Percentiles rank a stretch among this genome's conserved stretches.
phyloP scores from a whole-genome alignment of 2,797 vertebrate species.

The Austrolebias charrua region DNA sequence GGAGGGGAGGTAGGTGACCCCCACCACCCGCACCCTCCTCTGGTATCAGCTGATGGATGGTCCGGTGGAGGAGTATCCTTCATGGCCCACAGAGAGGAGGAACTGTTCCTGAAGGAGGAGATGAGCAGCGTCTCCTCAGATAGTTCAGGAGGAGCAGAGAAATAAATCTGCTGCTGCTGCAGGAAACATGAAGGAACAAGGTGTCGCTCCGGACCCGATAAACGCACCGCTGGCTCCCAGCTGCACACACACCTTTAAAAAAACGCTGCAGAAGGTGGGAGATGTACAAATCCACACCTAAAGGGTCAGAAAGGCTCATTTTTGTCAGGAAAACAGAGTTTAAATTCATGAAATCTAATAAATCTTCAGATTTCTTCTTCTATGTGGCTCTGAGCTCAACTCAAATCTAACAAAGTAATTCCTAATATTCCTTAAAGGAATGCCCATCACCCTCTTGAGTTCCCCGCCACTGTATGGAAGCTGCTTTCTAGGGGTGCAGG shows the following conservation, averaged over 20 bases:
- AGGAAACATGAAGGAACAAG: constrained; percentile 57
- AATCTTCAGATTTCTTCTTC: too few relatives aligned
- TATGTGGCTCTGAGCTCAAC: too few relatives aligned
- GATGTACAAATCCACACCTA: background rate
- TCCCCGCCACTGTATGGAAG: too few relatives aligned
- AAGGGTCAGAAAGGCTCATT: background rate
- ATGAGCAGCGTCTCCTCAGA: constrained; percentile 70
- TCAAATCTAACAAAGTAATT: too few relatives aligned
- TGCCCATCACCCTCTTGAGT: too few relatives aligned
- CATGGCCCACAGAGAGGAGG: constrained; percentile 62
- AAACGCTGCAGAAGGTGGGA: background rate
- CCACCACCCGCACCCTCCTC: constrained; percentile 5
- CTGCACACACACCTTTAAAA: constrained; percentile 15
- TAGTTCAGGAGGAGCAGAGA: constrained; percentile 52
- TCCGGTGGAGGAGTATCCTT: constrained; percentile 65
- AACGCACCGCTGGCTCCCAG: constrained; percentile 21
- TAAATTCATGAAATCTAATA: too few relatives aligned
- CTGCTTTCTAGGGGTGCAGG: too few relatives aligned
- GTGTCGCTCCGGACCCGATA: constrained; percentile 57
- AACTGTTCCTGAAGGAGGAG: constrained; percentile 64
- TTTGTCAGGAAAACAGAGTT: background rate
- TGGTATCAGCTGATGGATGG: constrained; percentile 73
- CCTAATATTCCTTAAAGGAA: too few relatives aligned
- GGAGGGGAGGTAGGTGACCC: constrained; percentile 69
- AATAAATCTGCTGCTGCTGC: constrained; percentile 63